These are phyloP conservation scores for Petroica traversi DNA, from an alignment of 2,113 vertebrate species.

Conservation along the genomic window DNA sequence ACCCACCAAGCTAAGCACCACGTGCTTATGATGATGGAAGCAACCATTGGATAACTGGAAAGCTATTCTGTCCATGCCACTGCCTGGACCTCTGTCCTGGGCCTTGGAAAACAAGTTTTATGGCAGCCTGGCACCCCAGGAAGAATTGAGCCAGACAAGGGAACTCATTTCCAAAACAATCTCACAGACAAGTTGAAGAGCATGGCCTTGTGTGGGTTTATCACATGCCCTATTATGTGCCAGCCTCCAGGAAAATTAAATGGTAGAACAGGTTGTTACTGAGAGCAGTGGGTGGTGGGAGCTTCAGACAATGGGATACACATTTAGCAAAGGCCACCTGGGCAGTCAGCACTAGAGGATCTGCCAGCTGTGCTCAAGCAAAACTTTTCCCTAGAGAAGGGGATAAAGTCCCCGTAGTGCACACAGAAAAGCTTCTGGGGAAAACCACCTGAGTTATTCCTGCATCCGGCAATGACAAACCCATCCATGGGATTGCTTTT, in stretches of 20 bases:
- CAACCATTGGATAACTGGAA: background rate
- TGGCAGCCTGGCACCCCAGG: background rate
- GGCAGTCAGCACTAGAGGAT: background rate
- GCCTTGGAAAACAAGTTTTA: background rate
- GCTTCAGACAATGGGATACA: background rate
- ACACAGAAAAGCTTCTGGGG: background rate
- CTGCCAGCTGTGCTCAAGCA: background rate
- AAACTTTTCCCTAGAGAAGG: background rate
- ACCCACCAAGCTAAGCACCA: background rate
- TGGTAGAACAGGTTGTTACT: background rate
- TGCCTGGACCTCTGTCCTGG: background rate
- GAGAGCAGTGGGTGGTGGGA: background rate
- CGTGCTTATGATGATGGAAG: background rate
- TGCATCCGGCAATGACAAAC: background rate
- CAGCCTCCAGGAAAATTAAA: background rate
- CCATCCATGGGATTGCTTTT: background rate
- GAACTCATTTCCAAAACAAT: background rate
- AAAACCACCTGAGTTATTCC: background rate
- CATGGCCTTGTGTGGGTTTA: background rate
- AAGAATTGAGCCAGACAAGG: background rate
- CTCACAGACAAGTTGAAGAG: background rate
- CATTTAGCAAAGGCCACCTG: background rate
- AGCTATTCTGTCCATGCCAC: rapidly evolving
- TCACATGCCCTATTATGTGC: background rate
- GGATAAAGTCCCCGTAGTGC: background rate